phyloP scores from a whole-genome alignment of 2,797 vertebrate genomes.

The Anniella stebbinsi region DNA sequence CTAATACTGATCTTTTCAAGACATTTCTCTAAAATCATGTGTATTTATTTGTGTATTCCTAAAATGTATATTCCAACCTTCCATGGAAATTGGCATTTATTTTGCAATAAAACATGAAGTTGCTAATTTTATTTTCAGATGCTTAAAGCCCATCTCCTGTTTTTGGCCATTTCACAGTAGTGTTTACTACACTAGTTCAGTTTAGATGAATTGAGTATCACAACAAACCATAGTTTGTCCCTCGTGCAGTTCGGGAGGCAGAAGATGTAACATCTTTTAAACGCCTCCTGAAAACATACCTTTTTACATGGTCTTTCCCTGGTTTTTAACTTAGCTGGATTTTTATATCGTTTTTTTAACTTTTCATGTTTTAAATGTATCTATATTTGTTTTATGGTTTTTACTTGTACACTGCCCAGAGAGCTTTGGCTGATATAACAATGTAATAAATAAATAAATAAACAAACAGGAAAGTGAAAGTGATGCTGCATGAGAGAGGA shows the following conservation, averaged over 20 bases:
- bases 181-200: background rate
- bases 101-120: background rate
- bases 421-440: no score
- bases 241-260: no score
- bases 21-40: background rate
- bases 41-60: background rate
- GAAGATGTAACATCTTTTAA: no score
- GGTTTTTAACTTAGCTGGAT: no score
- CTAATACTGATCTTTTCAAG: background rate
- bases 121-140: background rate
- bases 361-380: no score
- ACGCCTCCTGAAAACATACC: no score
- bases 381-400: no score
- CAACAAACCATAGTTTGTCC: background rate
- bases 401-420: no score
- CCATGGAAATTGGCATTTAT: background rate
- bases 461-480: background rate
- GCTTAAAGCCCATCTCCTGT: background rate
- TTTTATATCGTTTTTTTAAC: no score
- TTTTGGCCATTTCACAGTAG: no score
- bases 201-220: background rate
- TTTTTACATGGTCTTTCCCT: no score
- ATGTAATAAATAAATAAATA: no score
- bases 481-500: background rate
- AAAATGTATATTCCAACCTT: background rate